These are phyloP conservation scores for Heliothis virescens DNA, from an alignment of 1,140 invertebrate genomes.

Conservation along the genomic window DNA sequence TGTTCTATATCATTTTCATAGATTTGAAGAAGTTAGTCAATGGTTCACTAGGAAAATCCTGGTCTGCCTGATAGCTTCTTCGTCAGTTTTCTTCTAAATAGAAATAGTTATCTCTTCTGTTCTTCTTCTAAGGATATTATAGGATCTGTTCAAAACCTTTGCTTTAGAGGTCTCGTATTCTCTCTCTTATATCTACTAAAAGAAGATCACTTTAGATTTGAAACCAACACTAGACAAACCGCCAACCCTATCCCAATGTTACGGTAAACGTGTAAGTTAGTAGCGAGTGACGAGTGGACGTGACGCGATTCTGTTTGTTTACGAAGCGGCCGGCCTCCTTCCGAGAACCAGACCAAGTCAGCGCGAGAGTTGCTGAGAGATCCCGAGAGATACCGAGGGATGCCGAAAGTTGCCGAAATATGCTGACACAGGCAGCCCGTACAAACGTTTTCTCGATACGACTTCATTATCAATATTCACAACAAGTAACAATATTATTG, in stretches of 20 bases:
- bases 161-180: background rate
- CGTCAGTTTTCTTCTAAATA: too few species aligned
- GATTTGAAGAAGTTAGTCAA: too few species aligned
- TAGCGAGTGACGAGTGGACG: constrained; percentile 75
- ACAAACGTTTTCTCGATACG: background rate
- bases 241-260: constrained; percentile 56
- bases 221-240: background rate
- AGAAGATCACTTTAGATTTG: background rate
- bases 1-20: background rate
- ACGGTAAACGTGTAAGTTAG: constrained; percentile 79
- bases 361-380: constrained; percentile 59
- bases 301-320: constrained; percentile 80
- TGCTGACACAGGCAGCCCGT: background rate
- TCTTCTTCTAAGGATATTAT: too few species aligned
- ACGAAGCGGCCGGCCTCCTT: constrained; percentile 55
- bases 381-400: constrained; percentile 42
- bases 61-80: too few species aligned
- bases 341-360: constrained; percentile 61
- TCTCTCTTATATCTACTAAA: background rate
- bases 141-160: too few species aligned
- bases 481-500: too few species aligned
- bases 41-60: too few species aligned
- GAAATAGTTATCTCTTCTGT: too few species aligned
- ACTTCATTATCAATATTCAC: constrained; percentile 14
- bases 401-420: constrained; percentile 9